Base-by-base conservation (phyloP, 2,888 invertebrate species). In the Oligia latruncula region DNA sequence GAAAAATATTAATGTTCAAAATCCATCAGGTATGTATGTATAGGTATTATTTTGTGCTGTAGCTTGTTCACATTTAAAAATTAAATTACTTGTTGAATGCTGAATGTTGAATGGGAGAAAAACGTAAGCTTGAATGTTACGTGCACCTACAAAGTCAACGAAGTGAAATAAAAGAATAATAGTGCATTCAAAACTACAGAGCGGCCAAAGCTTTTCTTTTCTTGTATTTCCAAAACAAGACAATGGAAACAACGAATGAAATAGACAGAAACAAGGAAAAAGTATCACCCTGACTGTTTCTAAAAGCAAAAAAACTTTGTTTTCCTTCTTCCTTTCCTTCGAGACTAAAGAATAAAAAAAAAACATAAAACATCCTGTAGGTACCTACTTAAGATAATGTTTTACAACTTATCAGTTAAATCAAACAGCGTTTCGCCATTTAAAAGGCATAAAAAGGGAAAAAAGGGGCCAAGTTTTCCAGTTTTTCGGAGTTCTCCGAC, bases 341-440 rank as follows among this genome's bases (percentile, higher is more conserved):
- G 58, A 75, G 83, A 71, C 73, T 70, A 46, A 76, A 68, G 73
- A 77, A 82, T 43, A 79, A 86, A 85, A 78, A 78, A 81, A 82
- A 73, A 77, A 46, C 74, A 81, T 83, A 86, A 89, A 82, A 88
- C 86, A 78, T 85, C 78, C 85, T 78, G 80, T 85, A 80, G 79
- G 65, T 80, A 75, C 43, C 49, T 75, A 85, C 90, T 84, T 75
- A 76, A 87, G 85, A 83, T 85, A 91, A 90, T 88, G 87, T 88
- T 91, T 91, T 87, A 90, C 88, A 88, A 90, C 88, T 91, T 91
- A 91, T 90, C 90, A 87, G 89, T 86, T 85, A 90, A 89, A 89
- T 91, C 90, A 86, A 86, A 87, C 88, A 83, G 81, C 87, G 87
- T 90, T 90, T 86, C 87, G 83, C 87, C 88, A 90, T 90, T 91